A percentile compares a stretch with the other conserved stretches of the same genome.
phyloP scores from a whole-genome alignment of 1,140 invertebrate species.

The Delia radicum region DNA sequence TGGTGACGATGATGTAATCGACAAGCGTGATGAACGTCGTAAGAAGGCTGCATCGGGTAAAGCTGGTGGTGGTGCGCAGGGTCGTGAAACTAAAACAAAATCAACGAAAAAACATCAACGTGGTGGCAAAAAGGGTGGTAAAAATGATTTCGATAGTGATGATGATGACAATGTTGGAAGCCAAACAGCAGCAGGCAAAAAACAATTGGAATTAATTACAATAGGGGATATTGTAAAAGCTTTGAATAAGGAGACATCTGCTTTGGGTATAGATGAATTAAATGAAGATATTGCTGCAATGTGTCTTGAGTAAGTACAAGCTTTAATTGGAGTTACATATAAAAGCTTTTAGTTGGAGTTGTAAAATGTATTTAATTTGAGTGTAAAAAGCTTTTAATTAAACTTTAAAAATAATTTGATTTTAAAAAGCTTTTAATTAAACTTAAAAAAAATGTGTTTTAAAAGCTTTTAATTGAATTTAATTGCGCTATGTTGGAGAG shows the following conservation, averaged over 20 bases:
- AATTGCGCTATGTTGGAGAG: no score
- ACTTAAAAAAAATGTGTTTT: no score
- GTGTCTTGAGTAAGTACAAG: constrained; percentile 60
- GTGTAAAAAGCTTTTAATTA: no score
- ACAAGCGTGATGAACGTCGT: constrained; percentile 82
- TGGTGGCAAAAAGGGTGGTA: constrained; percentile 56
- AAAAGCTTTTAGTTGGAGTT: no score
- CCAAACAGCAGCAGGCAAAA: constrained; percentile 8
- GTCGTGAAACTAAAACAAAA: constrained; percentile 93
- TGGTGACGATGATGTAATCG: constrained; percentile 60
- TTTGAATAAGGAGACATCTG: constrained; percentile 65
- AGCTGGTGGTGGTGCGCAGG: constrained; percentile 86
- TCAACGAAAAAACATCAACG: constrained; percentile 78
- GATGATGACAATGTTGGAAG: constrained; percentile 55
- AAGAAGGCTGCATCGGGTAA: constrained; percentile 86
- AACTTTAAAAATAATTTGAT: no score
- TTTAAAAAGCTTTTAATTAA: no score
- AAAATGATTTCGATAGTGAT: constrained; percentile 65
- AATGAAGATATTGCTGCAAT: constrained; percentile 62
- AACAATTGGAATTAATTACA: constrained; percentile 57
- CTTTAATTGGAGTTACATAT: no score
- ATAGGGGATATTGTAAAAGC: constrained; percentile 69
- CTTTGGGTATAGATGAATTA: constrained; percentile 59
- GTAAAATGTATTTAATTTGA: no score
- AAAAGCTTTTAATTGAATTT: no score